phyloP scores from a whole-genome alignment of 2,888 invertebrate genomes.

The Ichneumoninae sp. region DNA sequence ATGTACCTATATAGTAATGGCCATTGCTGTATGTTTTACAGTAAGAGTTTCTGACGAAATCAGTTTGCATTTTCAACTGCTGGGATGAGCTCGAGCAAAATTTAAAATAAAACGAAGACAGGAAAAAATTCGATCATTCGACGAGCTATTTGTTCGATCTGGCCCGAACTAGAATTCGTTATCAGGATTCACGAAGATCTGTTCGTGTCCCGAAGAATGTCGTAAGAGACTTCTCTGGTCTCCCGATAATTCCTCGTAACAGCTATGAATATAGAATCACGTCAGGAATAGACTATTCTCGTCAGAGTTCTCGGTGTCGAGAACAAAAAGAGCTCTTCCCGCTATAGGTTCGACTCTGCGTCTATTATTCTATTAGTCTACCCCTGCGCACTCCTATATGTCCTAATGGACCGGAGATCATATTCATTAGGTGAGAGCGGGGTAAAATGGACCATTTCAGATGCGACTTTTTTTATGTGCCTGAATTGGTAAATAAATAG shows the following conservation, averaged over 20 bases:
- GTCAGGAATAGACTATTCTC: not conserved
- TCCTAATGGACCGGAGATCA: not conserved
- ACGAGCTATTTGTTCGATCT: no score
- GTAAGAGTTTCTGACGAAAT: constrained; percentile 30
- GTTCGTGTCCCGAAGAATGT: not conserved
- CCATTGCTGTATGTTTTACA: constrained; percentile 11
- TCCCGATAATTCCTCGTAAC: not conserved
- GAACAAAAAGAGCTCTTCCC: not conserved
- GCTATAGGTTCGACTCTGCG: no score
- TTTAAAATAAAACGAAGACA: no score
- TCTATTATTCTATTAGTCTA: constrained; percentile 56
- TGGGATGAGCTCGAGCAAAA: not conserved
- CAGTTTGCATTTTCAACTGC: not conserved
- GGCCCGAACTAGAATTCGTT: no score
- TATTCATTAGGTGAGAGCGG: no score
- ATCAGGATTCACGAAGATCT: not conserved
- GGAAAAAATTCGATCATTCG: no score
- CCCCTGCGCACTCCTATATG: constrained; percentile 35
- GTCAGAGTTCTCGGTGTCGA: not conserved
- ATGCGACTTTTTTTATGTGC: no score
- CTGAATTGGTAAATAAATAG: no score
- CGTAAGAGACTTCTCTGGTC: not conserved
- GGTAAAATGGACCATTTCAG: no score
- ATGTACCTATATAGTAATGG: not conserved
- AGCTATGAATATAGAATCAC: constrained; percentile 1